phyloP scores from a whole-genome alignment of 2,888 invertebrate genomes.

The Meliscaeva auricollis region DNA sequence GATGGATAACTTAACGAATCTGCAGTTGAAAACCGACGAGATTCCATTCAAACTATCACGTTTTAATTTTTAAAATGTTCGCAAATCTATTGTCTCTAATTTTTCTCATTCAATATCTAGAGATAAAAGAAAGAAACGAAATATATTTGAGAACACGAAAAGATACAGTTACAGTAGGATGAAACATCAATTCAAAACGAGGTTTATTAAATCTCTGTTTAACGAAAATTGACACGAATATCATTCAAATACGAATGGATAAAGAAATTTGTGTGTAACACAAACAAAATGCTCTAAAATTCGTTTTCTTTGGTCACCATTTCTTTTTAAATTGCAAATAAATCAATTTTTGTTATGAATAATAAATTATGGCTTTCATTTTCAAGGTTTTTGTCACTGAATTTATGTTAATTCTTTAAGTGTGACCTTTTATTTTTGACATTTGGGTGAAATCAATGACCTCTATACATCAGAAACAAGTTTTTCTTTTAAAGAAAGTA shows the following conservation, averaged over 20 bases:
- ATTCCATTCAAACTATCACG: background rate
- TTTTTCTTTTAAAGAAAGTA: background rate
- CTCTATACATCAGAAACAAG: background rate
- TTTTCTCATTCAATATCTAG: too few relatives aligned
- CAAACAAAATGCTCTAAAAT: background rate
- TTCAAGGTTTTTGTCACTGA: slow-evolving; percentile 24
- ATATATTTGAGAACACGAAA: background rate
- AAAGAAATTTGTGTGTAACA: background rate
- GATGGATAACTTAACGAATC: too few relatives aligned
- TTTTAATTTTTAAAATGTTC: too few relatives aligned
- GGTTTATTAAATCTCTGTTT: slow-evolving; percentile 46
- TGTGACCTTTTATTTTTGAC: background rate
- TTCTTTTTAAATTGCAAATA: background rate
- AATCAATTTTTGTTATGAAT: slow-evolving; percentile 14
- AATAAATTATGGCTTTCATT: background rate
- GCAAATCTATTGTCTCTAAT: too few relatives aligned
- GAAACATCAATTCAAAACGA: slow-evolving; percentile 35
- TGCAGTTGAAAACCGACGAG: background rate
- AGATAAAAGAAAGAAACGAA: background rate
- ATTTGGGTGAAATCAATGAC: background rate
- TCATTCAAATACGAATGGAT: background rate
- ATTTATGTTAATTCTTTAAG: background rate
- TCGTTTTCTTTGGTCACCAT: background rate
- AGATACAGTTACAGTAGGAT: too few relatives aligned
- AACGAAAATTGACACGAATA: background rate